Percentiles rank a stretch among this genome's conserved stretches.
These are phyloP conservation scores for Zelleria hepariella DNA, from an alignment of 2,888 invertebrate species.

Conservation along the genomic window DNA sequence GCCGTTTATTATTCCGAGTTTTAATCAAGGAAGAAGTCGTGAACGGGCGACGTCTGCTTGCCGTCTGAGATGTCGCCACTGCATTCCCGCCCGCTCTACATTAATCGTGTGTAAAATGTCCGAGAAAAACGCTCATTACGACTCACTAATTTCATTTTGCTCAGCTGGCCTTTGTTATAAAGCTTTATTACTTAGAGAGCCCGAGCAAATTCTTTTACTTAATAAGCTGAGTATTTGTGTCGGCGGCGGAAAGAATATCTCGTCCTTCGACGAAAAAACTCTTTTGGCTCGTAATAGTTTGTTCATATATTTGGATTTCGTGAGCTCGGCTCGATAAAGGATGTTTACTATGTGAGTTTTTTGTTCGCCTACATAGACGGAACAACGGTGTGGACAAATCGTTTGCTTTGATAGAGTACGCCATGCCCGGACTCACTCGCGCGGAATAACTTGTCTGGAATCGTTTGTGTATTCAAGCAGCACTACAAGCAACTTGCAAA, in stretches of 20 bases:
- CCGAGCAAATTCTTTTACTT: not conserved
- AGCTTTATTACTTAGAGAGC: not conserved
- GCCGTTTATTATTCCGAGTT: conserved; percentile 64
- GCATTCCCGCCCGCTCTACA: conserved; percentile 28
- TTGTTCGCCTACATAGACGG: not conserved
- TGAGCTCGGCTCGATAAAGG: not conserved
- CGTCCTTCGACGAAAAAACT: not conserved
- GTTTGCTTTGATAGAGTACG: conserved; percentile 48
- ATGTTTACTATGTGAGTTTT: conserved; percentile 3
- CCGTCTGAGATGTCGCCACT: conserved; percentile 26
- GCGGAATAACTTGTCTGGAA: conserved; percentile 42
- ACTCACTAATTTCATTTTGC: conserved; percentile 12
- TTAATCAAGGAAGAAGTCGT: conserved; percentile 61
- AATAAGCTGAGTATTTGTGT: not conserved
- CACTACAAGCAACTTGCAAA: not conserved
- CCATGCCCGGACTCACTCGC: conserved; percentile 32
- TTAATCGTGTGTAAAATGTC: conserved; percentile 49
- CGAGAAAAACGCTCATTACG: conserved; percentile 33
- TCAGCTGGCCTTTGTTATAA: conserved; percentile 15
- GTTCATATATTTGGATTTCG: conserved; percentile 1
- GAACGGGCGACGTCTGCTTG: conserved; percentile 37
- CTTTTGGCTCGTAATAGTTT: not conserved
- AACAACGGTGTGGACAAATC: conserved; percentile 40
- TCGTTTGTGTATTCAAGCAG: conserved; percentile 36
- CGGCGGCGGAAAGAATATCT: not conserved